Evolutionary conservation across 92 coral and sea anemone genomes (phyloP).

Genomic region (Phymanthus crucifer): DNA sequence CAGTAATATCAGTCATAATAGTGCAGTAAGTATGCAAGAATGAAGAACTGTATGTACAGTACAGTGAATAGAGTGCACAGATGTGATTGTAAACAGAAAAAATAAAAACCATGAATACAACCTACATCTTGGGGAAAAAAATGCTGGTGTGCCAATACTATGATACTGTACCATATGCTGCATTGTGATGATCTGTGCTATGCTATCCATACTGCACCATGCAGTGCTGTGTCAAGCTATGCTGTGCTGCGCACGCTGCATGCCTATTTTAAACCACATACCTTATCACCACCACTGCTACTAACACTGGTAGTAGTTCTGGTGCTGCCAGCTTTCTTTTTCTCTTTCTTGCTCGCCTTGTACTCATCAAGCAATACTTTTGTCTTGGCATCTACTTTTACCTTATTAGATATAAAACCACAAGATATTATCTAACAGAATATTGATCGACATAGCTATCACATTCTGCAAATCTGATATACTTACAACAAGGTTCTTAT

Average conservation of each 20-base stretch:
- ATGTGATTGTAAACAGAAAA: too few relatives aligned
- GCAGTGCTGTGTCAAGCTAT: too few relatives aligned
- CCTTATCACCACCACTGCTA: constrained; percentile 17
- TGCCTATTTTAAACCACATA: neutral
- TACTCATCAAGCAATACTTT: constrained; percentile 89
- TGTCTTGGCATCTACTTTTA: constrained; percentile 97
- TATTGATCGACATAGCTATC: neutral
- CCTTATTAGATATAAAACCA: constrained; percentile 41
- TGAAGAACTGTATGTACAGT: neutral
- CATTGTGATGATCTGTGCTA: too few relatives aligned
- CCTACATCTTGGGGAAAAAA: too few relatives aligned
- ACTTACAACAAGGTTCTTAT: constrained; percentile 87
- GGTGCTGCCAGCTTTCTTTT: constrained; percentile 29
- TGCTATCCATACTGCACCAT: too few relatives aligned
- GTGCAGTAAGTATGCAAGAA: neutral
- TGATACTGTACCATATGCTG: too few relatives aligned
- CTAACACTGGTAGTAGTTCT: too few relatives aligned
- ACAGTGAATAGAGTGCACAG: too few relatives aligned
- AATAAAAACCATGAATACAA: too few relatives aligned
- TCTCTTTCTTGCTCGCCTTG: constrained; percentile 82
- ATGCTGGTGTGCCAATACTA: too few relatives aligned
- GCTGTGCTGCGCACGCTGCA: too few relatives aligned
- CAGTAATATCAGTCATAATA: neutral
- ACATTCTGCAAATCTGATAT: neutral
- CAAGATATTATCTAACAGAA: too few relatives aligned